These are phyloP conservation scores for Montifringilla adamsi DNA, from an alignment of 2,113 vertebrate genomes.

Conservation along the genomic window DNA sequence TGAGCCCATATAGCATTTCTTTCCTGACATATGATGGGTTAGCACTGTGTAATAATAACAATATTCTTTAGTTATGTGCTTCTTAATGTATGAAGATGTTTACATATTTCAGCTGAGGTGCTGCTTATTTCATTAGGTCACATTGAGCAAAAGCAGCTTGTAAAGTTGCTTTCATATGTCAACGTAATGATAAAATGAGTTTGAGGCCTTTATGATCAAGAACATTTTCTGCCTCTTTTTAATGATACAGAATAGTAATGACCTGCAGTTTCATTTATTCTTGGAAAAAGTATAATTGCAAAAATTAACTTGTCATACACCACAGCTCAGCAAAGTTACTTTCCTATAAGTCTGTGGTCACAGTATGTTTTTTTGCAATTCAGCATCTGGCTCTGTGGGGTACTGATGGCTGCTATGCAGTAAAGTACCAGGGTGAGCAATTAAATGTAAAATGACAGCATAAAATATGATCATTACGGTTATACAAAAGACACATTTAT, in stretches of 20 bases:
- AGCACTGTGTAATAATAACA: slow-evolving; percentile 26
- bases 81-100: slow-evolving; percentile 41
- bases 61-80: slow-evolving; percentile 13
- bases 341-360: slow-evolving; percentile 79
- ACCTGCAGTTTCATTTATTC: slow-evolving; percentile 79
- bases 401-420: slow-evolving; percentile 85
- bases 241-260: slow-evolving; percentile 74
- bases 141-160: slow-evolving; percentile 48
- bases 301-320: slow-evolving; percentile 86
- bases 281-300: slow-evolving; percentile 83
- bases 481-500: slow-evolving; percentile 91
- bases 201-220: slow-evolving; percentile 71
- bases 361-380: slow-evolving; percentile 84
- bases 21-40: background rate
- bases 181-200: slow-evolving; percentile 66
- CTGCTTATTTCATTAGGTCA: slow-evolving; percentile 66
- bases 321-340: slow-evolving; percentile 80
- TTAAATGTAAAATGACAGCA: slow-evolving; percentile 85
- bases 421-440: slow-evolving; percentile 83
- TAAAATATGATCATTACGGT: slow-evolving; percentile 91
- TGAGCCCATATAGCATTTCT: background rate
- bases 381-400: slow-evolving; percentile 85
- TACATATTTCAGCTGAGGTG: slow-evolving; percentile 61
- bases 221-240: slow-evolving; percentile 68
- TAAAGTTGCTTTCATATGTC: slow-evolving; percentile 71